Base-by-base conservation (phyloP, 2,888 invertebrate species). In the Subacronicta megacephala region DNA sequence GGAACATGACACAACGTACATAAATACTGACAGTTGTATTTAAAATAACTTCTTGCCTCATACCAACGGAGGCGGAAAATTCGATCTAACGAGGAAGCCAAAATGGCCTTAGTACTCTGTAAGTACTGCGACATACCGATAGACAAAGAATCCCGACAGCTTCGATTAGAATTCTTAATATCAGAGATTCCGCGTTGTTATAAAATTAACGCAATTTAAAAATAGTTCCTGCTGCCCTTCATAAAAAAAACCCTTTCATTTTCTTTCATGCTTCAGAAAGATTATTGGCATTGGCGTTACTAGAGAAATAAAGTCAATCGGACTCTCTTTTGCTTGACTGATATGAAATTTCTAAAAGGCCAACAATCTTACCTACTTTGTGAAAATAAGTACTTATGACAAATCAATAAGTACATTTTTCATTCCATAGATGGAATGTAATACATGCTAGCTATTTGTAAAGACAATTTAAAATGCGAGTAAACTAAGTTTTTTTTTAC, bases 51-150 rank as follows among this genome's bases (percentile, higher is more conserved):
- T 40, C 36, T 58, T 52, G 68, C 68, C 64, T 63, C 70, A 70
- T 76, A 63, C 71, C 61, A 46, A 50, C 36, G 43, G 57, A 79
- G 64, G 73, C 77, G 77, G 77, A 81, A 80, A 81, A 76, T 78
- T 71, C 57, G 70, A 61, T 58, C 57, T 55, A 72, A 83, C 63
- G 57, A 83, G 80, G 82, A 82, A 86, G 65, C 74, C 75, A 13
- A 56, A 52, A 52, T 46, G 78, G 44, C 75, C 80, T 78, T 67
- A 58, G 57, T 50, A 59, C 47, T 43, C 23, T 37, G 41, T 63
- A 59, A 37, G 41, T 63, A 59, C 63, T 46, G 49, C 37, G 43
- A 56, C 65, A 68, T 60, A 56, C 52, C 43, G 37, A 45, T 33
- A 68, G 51, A 73, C 63, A 66, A 76, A 72, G 70, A 72, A 76